A percentile compares a stretch with the other conserved stretches of the same genome.
Conservation (phyloP, 2,797 vertebrate genomes). For the Tympanoctomys barrerae region DNA sequence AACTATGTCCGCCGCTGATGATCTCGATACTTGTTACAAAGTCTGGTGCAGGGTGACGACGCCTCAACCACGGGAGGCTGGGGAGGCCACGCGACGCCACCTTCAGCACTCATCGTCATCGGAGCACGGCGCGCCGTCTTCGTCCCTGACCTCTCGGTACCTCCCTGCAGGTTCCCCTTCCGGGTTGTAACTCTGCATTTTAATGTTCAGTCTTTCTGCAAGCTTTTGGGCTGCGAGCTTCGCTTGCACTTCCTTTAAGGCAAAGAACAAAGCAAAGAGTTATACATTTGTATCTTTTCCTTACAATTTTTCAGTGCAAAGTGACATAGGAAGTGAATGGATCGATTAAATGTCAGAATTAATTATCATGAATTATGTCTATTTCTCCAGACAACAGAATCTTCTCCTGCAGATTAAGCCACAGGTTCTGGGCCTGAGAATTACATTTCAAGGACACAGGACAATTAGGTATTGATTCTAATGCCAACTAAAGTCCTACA, state of each 20-base stretch:
- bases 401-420: conserved; percentile 34
- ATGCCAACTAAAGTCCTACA: background rate
- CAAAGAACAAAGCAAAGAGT: conserved; percentile 28
- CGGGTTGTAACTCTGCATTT: conserved; percentile 91
- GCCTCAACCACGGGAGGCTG: background rate
- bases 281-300: conserved; percentile 26
- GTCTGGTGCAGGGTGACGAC: background rate
- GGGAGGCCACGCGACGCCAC: background rate
- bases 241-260: conserved; percentile 94
- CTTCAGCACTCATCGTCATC: conserved; percentile 88
- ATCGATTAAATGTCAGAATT: background rate
- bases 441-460: conserved; percentile 1
- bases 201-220: conserved; percentile 92
- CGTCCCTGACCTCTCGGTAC: conserved; percentile 94
- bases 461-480: conserved; percentile 11
- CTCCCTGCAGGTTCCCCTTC: conserved; percentile 90
- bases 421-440: background rate
- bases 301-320: background rate
- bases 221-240: conserved; percentile 96
- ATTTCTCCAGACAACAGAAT: conserved; percentile 10
- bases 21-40: conserved; percentile 67
- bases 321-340: background rate
- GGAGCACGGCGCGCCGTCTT: conserved; percentile 90
- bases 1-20: conserved; percentile 49
- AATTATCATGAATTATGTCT: background rate